phyloP scores from a whole-genome alignment of 1,140 invertebrate species.

The Wiebesia pumilae region DNA sequence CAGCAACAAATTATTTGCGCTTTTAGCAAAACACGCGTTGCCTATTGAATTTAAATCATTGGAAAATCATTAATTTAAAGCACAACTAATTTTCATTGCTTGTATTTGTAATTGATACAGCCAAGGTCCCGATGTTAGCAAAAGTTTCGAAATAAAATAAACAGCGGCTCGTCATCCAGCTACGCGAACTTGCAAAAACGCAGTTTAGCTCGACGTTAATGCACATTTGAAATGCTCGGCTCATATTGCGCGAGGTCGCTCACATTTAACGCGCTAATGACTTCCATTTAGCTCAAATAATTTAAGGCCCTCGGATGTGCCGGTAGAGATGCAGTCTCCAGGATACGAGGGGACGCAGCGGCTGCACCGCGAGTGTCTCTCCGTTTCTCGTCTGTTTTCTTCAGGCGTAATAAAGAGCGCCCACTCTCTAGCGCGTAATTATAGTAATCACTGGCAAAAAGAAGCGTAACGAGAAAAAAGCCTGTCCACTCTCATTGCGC shows the following conservation, averaged over 20 bases:
- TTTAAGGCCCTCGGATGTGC: not conserved
- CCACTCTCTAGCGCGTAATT: not conserved
- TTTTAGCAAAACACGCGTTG: too few species aligned
- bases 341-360: not conserved
- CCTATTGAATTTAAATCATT: too few species aligned
- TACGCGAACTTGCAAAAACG: too few species aligned
- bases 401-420: not conserved
- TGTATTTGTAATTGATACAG: too few species aligned
- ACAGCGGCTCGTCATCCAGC: too few species aligned
- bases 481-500: not conserved
- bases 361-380: not conserved
- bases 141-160: too few species aligned
- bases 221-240: not conserved
- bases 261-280: not conserved
- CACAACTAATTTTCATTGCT: too few species aligned
- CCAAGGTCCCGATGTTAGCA: too few species aligned
- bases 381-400: not conserved
- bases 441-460: not conserved
- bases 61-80: too few species aligned
- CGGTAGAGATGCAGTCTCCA: not conserved
- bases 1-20: too few species aligned
- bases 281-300: not conserved
- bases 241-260: not conserved
- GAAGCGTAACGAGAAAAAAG: not conserved
- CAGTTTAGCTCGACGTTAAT: not conserved